Percentiles rank a stretch among this genome's conserved stretches.
Conservation (phyloP, 2,888 invertebrate species). For the Camponotus fellah region DNA sequence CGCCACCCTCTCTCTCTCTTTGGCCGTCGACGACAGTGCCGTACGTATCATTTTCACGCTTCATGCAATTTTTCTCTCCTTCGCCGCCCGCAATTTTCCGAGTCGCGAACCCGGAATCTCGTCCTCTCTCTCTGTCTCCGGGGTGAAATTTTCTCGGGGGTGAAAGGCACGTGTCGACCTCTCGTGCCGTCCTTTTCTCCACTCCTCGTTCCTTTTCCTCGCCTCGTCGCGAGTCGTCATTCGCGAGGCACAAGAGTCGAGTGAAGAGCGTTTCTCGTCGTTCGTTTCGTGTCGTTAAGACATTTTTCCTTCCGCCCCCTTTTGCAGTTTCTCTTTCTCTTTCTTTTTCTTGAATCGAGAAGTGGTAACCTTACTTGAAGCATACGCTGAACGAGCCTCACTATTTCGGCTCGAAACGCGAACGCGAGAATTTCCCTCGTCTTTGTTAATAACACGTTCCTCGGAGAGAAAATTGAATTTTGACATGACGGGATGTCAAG, state of each 20-base stretch:
- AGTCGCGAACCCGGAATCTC: too few species aligned
- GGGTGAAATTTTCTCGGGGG: slow-evolving; percentile 11
- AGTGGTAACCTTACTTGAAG: neutral
- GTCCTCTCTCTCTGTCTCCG: slow-evolving; percentile 23
- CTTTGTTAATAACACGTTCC: slow-evolving; percentile 9
- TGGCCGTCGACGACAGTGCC: slow-evolving; percentile 44
- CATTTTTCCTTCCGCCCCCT: slow-evolving; percentile 19
- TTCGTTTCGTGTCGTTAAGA: slow-evolving; percentile 10
- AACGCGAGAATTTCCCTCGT: slow-evolving; percentile 24
- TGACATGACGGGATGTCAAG: slow-evolving; percentile 20
- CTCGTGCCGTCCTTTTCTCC: slow-evolving; percentile 20
- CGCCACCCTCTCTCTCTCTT: slow-evolving; percentile 42
- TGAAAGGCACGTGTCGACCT: slow-evolving; percentile 15
- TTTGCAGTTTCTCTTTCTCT: neutral
- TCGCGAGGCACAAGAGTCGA: slow-evolving; percentile 18
- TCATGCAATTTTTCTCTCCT: neutral
- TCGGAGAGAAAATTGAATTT: neutral
- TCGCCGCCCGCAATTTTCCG: neutral
- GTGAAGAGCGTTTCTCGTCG: slow-evolving; percentile 18
- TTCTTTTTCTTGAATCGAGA: neutral
- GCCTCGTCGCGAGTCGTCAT: slow-evolving; percentile 12
- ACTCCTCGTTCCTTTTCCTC: slow-evolving; percentile 7
- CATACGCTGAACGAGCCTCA: neutral
- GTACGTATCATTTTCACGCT: neutral
- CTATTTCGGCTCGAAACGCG: neutral